phyloP scores from a whole-genome alignment of 2,797 vertebrate species.

The Myotis daubentonii region DNA sequence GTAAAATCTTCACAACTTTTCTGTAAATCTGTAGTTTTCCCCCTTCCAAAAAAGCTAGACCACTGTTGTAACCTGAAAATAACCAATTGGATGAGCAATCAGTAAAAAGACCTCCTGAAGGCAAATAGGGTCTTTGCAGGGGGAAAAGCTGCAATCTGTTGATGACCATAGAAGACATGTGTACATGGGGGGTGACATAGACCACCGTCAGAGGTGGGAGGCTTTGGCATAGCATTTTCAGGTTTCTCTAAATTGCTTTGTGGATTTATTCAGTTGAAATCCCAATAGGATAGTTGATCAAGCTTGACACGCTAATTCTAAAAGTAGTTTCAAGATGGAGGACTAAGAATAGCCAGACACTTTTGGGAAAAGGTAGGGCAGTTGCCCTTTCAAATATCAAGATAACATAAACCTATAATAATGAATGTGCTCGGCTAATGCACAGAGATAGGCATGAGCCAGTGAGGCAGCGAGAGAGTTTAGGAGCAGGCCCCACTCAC shows the following conservation, averaged over 20 bases:
- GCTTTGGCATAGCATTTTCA: neutral
- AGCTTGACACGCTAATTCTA: constrained; percentile 1
- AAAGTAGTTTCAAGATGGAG: constrained; percentile 1
- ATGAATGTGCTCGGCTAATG: neutral
- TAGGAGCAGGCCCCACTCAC: neutral
- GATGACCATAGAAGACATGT: neutral
- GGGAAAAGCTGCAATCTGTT: neutral
- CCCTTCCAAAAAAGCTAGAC: neutral
- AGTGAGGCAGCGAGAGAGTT: neutral
- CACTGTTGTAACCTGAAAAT: neutral
- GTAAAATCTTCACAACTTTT: constrained; percentile 17
- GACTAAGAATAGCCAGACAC: neutral
- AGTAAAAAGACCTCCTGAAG: neutral
- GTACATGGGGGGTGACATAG: neutral
- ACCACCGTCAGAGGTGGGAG: neutral
- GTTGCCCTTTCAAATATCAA: neutral
- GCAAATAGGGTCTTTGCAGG: neutral
- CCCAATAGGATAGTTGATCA: neutral
- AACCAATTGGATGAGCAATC: neutral
- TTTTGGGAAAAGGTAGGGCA: neutral
- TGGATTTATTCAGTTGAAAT: neutral
- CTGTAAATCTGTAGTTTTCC: neutral
- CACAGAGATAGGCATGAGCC: neutral
- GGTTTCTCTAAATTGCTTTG: constrained; percentile 25
- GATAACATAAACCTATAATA: neutral